Percentiles rank a stretch among this genome's conserved stretches.
Evolutionary conservation across 2,113 vertebrate species (phyloP).

Genomic region (Zosterops japonicus): DNA sequence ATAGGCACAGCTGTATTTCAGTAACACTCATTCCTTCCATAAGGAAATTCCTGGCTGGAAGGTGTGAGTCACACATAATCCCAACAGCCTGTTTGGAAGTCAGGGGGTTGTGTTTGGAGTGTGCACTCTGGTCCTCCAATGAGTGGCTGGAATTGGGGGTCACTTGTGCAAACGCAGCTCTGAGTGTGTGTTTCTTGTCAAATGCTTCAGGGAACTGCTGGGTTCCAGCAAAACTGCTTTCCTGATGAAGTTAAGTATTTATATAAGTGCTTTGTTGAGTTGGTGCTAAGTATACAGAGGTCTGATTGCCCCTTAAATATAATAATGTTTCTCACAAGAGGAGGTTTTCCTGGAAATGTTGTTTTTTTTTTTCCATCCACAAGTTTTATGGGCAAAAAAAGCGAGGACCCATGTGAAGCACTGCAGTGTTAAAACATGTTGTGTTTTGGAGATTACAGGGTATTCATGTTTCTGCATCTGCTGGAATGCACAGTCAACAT

Average conservation of each 20-base stretch:
- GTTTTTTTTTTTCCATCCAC: not conserved
- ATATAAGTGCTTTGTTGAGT: not conserved
- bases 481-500: not conserved
- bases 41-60: not conserved
- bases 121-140: rapidly evolving
- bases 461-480: not conserved
- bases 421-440: not conserved
- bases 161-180: not conserved
- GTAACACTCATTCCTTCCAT: not conserved
- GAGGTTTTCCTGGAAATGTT: not conserved
- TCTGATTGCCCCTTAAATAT: not conserved
- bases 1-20: not conserved
- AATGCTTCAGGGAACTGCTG: not conserved
- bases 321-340: not conserved
- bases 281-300: not conserved
- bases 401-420: not conserved
- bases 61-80: not conserved
- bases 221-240: not conserved
- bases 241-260: not conserved
- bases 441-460: not conserved
- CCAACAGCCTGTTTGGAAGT: not conserved
- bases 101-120: not conserved
- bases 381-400: not conserved
- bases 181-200: not conserved
- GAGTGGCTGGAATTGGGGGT: not conserved